Percentiles rank a stretch among this genome's conserved stretches.
Conservation (phyloP, 2,113 vertebrate species). For the Prinia subflava region DNA sequence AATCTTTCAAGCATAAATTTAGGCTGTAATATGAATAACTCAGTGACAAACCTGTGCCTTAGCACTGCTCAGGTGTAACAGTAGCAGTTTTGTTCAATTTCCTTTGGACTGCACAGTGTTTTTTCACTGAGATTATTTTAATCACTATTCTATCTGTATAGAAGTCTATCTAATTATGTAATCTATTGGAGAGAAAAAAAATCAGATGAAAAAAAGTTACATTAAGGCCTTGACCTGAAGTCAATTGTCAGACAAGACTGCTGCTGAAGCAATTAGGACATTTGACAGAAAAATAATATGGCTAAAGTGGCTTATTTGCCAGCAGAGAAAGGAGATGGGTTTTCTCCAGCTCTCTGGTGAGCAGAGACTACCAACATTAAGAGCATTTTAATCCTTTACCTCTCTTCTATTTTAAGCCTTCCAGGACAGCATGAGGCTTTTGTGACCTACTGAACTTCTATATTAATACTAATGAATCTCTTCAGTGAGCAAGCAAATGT, state of each 20-base stretch:
- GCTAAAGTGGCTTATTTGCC: background rate
- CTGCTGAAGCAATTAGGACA: background rate
- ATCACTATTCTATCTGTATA: background rate
- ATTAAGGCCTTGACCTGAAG: background rate
- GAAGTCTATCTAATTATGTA: background rate
- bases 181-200: background rate
- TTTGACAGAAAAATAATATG: background rate
- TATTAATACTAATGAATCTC: constrained; percentile 40
- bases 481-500: background rate
- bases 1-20: background rate
- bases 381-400: constrained; percentile 4
- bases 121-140: background rate
- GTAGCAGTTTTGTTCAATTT: background rate
- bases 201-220: background rate
- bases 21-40: background rate
- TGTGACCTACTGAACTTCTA: constrained; percentile 42
- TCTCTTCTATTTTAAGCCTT: constrained; percentile 20
- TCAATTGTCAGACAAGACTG: background rate
- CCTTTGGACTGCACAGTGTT: background rate
- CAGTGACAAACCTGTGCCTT: background rate
- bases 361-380: background rate
- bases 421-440: background rate
- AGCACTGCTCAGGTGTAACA: background rate
- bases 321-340: background rate
- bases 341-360: background rate